Conservation (phyloP, 2,888 invertebrate genomes). For the Orthosia cruda region DNA sequence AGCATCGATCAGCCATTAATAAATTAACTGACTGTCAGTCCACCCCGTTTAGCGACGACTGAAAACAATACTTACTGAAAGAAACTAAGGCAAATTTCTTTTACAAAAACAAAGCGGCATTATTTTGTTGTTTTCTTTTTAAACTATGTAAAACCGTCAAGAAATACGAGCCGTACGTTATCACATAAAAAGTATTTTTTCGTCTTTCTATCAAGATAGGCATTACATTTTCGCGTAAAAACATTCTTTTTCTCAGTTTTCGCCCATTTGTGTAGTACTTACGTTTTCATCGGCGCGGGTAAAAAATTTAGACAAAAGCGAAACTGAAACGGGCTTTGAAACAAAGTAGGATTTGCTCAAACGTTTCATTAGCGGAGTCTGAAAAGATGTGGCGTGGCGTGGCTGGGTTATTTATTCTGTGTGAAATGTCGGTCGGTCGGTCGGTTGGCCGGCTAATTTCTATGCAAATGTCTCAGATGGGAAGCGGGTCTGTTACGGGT, state of each 20-base stretch:
- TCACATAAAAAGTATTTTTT: slow-evolving; percentile 40
- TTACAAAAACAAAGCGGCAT: slow-evolving; percentile 7
- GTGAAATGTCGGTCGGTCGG: slow-evolving; percentile 84
- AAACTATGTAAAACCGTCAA: slow-evolving; percentile 30
- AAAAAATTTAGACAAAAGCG: slow-evolving; percentile 51
- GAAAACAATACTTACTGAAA: slow-evolving; percentile 31
- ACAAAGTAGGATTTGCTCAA: slow-evolving; percentile 58
- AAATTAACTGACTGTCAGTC: slow-evolving; percentile 46
- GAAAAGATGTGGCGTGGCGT: slow-evolving; percentile 66
- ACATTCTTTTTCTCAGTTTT: slow-evolving; percentile 42
- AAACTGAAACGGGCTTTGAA: slow-evolving; percentile 41
- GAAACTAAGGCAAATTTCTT: slow-evolving; percentile 13
- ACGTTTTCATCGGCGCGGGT: slow-evolving; percentile 25
- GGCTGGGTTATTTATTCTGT: slow-evolving; percentile 84
- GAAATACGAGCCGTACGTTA: slow-evolving; percentile 17
- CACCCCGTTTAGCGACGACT: slow-evolving; percentile 12
- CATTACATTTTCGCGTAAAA: slow-evolving; percentile 51
- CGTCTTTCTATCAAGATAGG: slow-evolving; percentile 40
- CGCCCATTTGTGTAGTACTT: slow-evolving; percentile 35
- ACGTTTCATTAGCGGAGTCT: slow-evolving; percentile 51
- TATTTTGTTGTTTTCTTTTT: slow-evolving; percentile 30
- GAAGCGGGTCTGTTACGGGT: slow-evolving; percentile 65
- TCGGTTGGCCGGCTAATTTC: slow-evolving; percentile 86
- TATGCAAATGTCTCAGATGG: slow-evolving; percentile 86
- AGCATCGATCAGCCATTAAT: slow-evolving; percentile 48